phyloP scores from a whole-genome alignment of 2,888 invertebrate species.

The Andrena fulva region DNA sequence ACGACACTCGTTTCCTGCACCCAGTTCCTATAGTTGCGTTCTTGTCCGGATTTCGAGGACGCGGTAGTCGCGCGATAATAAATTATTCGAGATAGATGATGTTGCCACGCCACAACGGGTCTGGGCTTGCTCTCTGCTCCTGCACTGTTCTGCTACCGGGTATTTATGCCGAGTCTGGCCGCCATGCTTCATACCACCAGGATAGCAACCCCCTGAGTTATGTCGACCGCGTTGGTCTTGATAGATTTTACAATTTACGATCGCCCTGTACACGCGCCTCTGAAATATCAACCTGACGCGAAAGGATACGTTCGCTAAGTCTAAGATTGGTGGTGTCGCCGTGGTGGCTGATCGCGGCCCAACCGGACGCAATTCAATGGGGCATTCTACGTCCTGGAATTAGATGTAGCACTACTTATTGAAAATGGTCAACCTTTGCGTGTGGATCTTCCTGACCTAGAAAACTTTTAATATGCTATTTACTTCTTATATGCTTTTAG shows the following conservation, averaged over 20 bases:
- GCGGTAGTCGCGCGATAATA: slow-evolving; percentile 82
- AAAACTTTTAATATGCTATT: no score
- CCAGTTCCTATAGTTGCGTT: slow-evolving; percentile 80
- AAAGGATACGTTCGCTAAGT: slow-evolving; percentile 45
- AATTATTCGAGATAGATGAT: slow-evolving; percentile 85
- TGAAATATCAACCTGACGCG: slow-evolving; percentile 70
- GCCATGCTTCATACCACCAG: slow-evolving; percentile 83
- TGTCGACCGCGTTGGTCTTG: slow-evolving; percentile 84
- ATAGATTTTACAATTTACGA: slow-evolving; percentile 85
- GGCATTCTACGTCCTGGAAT: background rate
- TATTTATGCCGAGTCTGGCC: slow-evolving; percentile 84
- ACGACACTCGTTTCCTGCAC: slow-evolving; percentile 77
- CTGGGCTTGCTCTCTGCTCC: slow-evolving; percentile 82
- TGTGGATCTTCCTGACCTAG: no score
- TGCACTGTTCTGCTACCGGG: slow-evolving; percentile 82
- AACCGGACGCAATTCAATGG: background rate
- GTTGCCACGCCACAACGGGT: slow-evolving; percentile 84
- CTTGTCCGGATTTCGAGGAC: slow-evolving; percentile 83
- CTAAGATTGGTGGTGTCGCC: slow-evolving; percentile 18
- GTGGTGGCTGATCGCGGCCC: no score
- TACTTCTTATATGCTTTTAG: no score
- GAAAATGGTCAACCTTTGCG: background rate
- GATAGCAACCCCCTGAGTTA: slow-evolving; percentile 83
- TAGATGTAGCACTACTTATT: background rate
- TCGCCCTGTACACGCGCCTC: slow-evolving; percentile 74